Percentiles rank a stretch among this genome's conserved stretches.
phyloP scores from a whole-genome alignment of 1,140 invertebrate species.

The Lutraria rhynchaena region DNA sequence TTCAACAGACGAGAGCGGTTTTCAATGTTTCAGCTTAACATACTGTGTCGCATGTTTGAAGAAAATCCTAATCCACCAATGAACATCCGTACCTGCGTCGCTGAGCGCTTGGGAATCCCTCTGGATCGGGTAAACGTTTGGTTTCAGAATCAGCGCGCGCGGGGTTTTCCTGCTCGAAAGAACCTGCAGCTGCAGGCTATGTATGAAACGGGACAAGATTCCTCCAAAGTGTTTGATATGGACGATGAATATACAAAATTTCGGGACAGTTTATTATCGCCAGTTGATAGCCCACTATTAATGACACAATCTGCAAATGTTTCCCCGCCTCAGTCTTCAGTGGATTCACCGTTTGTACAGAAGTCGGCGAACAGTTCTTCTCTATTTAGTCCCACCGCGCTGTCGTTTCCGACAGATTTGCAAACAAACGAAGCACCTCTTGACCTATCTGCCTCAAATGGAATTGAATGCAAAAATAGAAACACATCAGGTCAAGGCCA shows the following conservation, averaged over 20 bases:
- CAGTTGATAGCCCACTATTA: background rate
- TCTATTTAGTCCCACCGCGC: background rate
- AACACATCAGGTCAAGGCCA: background rate
- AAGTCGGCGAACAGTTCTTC: background rate
- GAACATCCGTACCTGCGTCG: slow-evolving; percentile 35
- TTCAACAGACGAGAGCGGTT: slow-evolving; percentile 52
- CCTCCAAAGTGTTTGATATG: background rate
- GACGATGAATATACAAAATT: slow-evolving; percentile 24
- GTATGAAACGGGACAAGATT: background rate
- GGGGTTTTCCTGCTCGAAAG: slow-evolving; percentile 53
- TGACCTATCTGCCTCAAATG: no score
- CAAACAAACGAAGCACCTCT: no score
- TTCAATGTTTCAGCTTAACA: slow-evolving; percentile 49
- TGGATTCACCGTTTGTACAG: background rate
- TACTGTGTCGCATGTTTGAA: slow-evolving; percentile 56
- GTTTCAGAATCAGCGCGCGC: slow-evolving; percentile 58
- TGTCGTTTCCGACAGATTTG: no score
- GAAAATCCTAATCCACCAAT: slow-evolving; percentile 58
- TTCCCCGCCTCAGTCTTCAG: background rate
- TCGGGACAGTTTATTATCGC: background rate
- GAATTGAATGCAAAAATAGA: background rate
- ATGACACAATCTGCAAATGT: background rate
- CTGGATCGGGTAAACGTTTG: slow-evolving; percentile 58
- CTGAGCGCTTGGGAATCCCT: slow-evolving; percentile 46
- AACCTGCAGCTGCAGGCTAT: slow-evolving; percentile 20